Conservation (phyloP, 1,140 invertebrate species). For the Sarcophaga peregrina region DNA sequence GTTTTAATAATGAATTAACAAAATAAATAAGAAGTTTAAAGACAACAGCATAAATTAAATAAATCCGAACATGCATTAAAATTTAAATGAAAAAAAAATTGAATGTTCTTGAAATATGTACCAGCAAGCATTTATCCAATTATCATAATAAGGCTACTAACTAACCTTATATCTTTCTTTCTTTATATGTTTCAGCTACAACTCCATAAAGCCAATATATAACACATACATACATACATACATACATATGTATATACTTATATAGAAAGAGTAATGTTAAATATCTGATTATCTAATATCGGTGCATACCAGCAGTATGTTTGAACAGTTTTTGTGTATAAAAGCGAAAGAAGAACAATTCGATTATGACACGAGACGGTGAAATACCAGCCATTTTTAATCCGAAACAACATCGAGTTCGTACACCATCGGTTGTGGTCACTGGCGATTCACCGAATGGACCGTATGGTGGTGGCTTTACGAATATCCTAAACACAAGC, state of each 20-base stretch:
- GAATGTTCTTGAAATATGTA: too few relatives aligned
- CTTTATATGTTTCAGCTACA: too few relatives aligned
- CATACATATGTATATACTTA: too few relatives aligned
- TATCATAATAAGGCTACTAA: too few relatives aligned
- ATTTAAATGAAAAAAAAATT: too few relatives aligned
- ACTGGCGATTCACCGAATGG: slow-evolving; percentile 74
- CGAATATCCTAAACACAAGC: slow-evolving; percentile 64
- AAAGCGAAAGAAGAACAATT: slow-evolving; percentile 44
- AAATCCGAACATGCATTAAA: too few relatives aligned
- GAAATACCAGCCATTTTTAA: slow-evolving; percentile 82
- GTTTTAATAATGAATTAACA: background rate
- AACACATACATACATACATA: too few relatives aligned
- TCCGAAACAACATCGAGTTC: slow-evolving; percentile 72
- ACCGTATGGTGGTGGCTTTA: slow-evolving; percentile 66
- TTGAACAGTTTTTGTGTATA: slow-evolving; percentile 20
- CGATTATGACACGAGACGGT: slow-evolving; percentile 69
- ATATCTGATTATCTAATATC: background rate
- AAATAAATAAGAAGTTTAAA: too few relatives aligned
- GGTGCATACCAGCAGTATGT: slow-evolving; percentile 21
- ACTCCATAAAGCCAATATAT: too few relatives aligned
- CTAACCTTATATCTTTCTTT: too few relatives aligned
- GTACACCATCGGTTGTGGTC: slow-evolving; percentile 77
- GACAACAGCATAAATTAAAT: too few relatives aligned
- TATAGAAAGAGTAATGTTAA: background rate
- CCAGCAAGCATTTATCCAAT: too few relatives aligned